Base-by-base conservation (phyloP, 1,140 invertebrate genomes). In the Vanessa atalanta region DNA sequence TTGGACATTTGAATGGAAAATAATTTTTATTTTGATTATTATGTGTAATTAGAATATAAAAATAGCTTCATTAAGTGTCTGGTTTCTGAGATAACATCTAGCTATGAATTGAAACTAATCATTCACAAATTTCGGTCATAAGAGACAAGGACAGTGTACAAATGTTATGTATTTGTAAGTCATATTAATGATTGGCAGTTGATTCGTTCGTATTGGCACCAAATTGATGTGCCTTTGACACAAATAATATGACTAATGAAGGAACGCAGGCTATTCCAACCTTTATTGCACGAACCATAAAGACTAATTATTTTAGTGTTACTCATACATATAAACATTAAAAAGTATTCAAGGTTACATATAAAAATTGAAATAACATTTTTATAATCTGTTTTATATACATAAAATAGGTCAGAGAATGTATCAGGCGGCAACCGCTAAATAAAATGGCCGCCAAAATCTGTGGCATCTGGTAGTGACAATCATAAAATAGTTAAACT, bases 161-260 rank as follows among this genome's bases (percentile, higher is more conserved):
- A 23, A 55, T 16, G 11, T 15, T 53, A 8, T 16, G 15, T 53
- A 15, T 55, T 55, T 55, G 53, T 55, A 55, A 55, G 16, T 57
- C 48, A 53, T 74, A 74, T 74, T 60, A 74, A 65, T 74, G 72
- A 74, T 74, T 74, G 72, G 72, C 72, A 74, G 65, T 68, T 47
- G 63, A 66, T 69, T 69, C 69, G 43, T 69, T 69, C 65, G 63
- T 67, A 64, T 69, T 55, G 53, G 53, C 53, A 55, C 50, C 50
- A n/a, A 55, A 55, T 55, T 51, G 50, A 51, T 51, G 68, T 70
- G 48, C 48, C 68, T n/a, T 53, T 70, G 68, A 50, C 16, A 63
- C 16, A 37, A 37, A 5, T 37, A 37, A 20, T 20, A 20, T 20
- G 20, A 20, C 31, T 37, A 37, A 37, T 7, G 31, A 7, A 5